These are phyloP conservation scores for Plagodis pulveraria DNA, from an alignment of 2,888 invertebrate species.

Conservation along the genomic window DNA sequence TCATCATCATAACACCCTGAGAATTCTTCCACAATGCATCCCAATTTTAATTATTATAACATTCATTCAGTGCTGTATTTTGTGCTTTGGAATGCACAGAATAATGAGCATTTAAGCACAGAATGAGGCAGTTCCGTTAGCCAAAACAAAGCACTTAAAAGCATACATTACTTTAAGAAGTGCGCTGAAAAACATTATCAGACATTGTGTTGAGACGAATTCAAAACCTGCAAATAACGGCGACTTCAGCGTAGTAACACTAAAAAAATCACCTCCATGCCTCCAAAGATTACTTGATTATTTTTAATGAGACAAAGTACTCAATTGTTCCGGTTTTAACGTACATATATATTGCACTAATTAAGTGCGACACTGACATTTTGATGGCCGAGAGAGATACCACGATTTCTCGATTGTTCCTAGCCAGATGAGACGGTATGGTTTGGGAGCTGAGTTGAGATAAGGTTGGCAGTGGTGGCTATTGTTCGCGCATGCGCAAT, in stretches of 20 bases:
- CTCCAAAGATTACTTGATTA: neutral
- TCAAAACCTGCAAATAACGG: neutral
- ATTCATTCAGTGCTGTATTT: neutral
- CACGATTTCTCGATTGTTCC: constrained; percentile 72
- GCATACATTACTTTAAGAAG: constrained; percentile 14
- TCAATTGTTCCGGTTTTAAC: neutral
- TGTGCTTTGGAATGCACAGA: too few relatives aligned
- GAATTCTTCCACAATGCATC: constrained; percentile 10
- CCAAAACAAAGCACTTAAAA: constrained; percentile 6
- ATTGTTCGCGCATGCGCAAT: constrained; percentile 53
- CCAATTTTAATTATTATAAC: constrained; percentile 17
- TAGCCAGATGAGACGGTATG: constrained; percentile 55
- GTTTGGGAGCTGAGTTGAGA: constrained; percentile 43
- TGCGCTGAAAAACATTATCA: constrained; percentile 13
- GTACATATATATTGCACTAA: constrained; percentile 45
- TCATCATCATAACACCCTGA: constrained; percentile 27
- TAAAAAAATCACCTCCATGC: neutral
- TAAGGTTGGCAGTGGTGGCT: constrained; percentile 20
- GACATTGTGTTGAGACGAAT: constrained; percentile 16
- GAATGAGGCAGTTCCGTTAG: neutral
- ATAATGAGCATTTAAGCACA: neutral
- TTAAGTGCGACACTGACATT: constrained; percentile 65
- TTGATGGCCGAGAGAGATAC: constrained; percentile 73
- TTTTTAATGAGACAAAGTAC: constrained; percentile 17
- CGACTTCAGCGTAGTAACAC: constrained; percentile 5